Conservation (phyloP, 2,888 invertebrate species). For the Tubiluchus corallicola region DNA sequence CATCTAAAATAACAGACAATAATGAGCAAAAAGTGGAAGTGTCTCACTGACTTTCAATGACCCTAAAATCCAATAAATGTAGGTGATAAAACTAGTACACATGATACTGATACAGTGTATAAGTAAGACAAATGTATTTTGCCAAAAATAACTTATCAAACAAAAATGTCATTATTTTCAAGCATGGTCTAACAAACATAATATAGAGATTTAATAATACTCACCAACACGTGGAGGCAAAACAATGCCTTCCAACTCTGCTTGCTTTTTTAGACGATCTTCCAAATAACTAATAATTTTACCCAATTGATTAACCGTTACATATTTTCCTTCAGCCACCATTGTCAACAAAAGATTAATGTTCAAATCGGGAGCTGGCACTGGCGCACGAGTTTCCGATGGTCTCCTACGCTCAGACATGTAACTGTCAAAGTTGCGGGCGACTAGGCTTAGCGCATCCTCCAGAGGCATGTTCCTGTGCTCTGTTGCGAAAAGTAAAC, state of each 20-base stretch:
- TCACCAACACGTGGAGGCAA: background rate
- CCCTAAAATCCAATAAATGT: too few relatives aligned
- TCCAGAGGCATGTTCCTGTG: slow-evolving; percentile 91
- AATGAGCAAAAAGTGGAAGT: too few relatives aligned
- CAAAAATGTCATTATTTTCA: too few relatives aligned
- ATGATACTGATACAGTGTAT: too few relatives aligned
- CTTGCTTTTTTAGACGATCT: slow-evolving; percentile 51
- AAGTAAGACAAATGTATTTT: too few relatives aligned
- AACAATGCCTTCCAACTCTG: slow-evolving; percentile 50
- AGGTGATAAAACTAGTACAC: too few relatives aligned
- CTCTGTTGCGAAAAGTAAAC: too few relatives aligned
- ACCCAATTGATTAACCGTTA: slow-evolving; percentile 25
- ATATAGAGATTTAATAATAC: too few relatives aligned
- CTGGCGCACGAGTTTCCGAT: slow-evolving; percentile 11
- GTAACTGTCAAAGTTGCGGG: slow-evolving; percentile 32
- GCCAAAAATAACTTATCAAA: too few relatives aligned
- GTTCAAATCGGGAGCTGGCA: slow-evolving; percentile 30
- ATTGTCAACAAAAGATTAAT: slow-evolving; percentile 48
- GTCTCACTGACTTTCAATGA: too few relatives aligned
- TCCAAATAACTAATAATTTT: slow-evolving; percentile 39
- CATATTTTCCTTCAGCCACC: slow-evolving; percentile 53
- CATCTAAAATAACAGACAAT: too few relatives aligned
- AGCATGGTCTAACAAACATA: too few relatives aligned
- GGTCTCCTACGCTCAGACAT: slow-evolving; percentile 17
- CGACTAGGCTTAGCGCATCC: slow-evolving; percentile 60